Percentiles rank a stretch among this genome's conserved stretches.
Evolutionary conservation across 2,113 vertebrate genomes (phyloP).

Genomic region (Hyperopisus bebe): DNA sequence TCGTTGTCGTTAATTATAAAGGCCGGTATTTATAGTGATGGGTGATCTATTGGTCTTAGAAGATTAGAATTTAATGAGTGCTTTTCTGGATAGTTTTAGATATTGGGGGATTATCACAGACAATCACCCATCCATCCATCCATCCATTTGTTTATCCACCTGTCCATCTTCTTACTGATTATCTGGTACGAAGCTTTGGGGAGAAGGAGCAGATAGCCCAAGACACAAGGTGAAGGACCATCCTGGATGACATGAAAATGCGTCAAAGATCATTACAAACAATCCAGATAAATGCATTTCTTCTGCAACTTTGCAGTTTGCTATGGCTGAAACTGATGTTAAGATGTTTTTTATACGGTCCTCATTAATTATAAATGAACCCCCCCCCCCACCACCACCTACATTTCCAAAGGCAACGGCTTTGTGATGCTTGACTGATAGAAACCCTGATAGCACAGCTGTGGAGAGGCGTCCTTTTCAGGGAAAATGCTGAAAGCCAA

Average conservation of each 20-base stretch:
- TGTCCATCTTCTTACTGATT: not conserved
- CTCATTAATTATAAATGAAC: not conserved
- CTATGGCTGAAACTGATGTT: not conserved
- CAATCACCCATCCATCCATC: not conserved
- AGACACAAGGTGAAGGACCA: not conserved
- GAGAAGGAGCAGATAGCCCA: not conserved
- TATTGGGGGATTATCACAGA: not conserved
- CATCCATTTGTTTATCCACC: not conserved
- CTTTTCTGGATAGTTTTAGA: not conserved
- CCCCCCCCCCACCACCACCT: not conserved
- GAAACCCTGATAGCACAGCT: not conserved
- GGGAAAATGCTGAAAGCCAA: not conserved
- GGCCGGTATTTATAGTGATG: conserved; percentile 4
- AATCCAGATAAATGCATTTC: not conserved
- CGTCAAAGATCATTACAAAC: not conserved
- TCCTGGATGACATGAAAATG: not conserved
- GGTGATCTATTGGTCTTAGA: not conserved
- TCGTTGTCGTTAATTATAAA: not conserved
- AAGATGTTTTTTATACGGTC: not conserved
- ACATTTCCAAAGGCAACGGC: not conserved
- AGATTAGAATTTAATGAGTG: not conserved
- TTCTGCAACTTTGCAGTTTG: not conserved
- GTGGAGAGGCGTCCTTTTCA: not conserved
- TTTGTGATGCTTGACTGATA: not conserved
- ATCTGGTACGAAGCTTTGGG: not conserved